A percentile compares a stretch with the other conserved stretches of the same genome.
These are phyloP conservation scores for Peromyscus maniculatus DNA, from an alignment of 2,113 vertebrate genomes.

Conservation along the genomic window DNA sequence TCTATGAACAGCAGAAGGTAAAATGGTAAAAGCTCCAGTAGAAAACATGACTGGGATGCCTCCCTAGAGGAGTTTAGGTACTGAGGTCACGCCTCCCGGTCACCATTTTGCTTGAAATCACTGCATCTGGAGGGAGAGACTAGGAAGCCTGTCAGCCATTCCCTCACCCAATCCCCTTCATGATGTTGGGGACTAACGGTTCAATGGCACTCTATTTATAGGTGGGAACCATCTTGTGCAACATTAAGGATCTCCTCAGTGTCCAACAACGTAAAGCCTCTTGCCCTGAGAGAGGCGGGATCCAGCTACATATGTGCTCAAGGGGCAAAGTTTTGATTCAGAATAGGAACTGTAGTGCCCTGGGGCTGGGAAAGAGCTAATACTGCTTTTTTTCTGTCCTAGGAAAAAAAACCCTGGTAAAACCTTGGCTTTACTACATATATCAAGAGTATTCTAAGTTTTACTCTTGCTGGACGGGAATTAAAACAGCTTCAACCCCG, in stretches of 20 bases:
- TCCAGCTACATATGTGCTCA: rapidly evolving
- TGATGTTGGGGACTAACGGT: neutral
- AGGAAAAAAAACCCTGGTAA: neutral
- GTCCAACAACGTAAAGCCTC: neutral
- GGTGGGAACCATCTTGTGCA: neutral
- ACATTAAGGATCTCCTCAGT: neutral
- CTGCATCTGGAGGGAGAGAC: neutral
- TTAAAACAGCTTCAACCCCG: neutral
- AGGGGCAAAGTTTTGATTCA: neutral
- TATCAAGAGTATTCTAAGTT: neutral
- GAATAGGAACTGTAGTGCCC: neutral
- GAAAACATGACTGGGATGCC: neutral
- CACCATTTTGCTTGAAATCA: neutral
- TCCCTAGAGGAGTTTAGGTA: constrained; percentile 35
- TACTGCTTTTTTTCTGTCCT: neutral
- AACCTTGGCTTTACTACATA: neutral
- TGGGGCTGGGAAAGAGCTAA: neutral
- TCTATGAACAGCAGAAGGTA: neutral
- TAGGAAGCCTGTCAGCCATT: neutral
- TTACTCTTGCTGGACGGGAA: neutral
- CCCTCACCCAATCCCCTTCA: neutral
- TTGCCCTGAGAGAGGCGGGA: neutral
- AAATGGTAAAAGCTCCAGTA: neutral
- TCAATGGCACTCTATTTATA: neutral
- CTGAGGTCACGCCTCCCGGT: neutral